These are phyloP conservation scores for Onychostruthus taczanowskii DNA, from an alignment of 2,113 vertebrate genomes.

Conservation along the genomic window DNA sequence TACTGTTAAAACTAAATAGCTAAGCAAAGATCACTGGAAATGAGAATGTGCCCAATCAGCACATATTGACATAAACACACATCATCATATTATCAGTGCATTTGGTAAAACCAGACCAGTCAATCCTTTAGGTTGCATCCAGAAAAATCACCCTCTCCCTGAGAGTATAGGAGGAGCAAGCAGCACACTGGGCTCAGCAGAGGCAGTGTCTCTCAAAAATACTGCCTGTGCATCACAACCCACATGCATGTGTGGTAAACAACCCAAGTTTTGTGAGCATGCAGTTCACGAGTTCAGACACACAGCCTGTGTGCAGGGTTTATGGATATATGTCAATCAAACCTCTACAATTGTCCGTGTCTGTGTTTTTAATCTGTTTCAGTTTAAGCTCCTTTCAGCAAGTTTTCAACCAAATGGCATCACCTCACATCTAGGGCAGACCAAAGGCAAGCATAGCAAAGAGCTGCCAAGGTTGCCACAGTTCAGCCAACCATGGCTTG, in stretches of 20 bases:
- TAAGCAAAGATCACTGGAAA: neutral
- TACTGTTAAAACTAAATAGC: neutral
- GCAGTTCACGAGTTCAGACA: neutral
- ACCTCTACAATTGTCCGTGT: neutral
- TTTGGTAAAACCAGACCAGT: neutral
- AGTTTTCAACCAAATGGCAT: neutral
- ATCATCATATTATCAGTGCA: neutral
- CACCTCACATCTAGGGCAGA: neutral
- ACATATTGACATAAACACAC: neutral
- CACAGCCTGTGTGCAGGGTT: accelerated
- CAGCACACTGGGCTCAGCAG: neutral
- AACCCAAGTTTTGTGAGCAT: neutral
- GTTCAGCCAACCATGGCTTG: neutral
- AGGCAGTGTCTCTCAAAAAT: neutral
- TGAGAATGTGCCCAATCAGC: neutral
- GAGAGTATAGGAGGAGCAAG: neutral
- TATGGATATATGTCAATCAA: neutral
- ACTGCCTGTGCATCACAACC: neutral
- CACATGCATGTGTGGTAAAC: neutral
- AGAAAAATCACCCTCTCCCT: neutral
- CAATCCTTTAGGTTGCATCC: neutral
- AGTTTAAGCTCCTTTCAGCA: neutral
- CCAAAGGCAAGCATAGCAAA: neutral
- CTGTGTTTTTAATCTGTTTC: neutral
- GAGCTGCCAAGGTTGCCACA: neutral